These are phyloP conservation scores for Uloborus diversus DNA, from an alignment of 1,140 invertebrate genomes.

Conservation along the genomic window DNA sequence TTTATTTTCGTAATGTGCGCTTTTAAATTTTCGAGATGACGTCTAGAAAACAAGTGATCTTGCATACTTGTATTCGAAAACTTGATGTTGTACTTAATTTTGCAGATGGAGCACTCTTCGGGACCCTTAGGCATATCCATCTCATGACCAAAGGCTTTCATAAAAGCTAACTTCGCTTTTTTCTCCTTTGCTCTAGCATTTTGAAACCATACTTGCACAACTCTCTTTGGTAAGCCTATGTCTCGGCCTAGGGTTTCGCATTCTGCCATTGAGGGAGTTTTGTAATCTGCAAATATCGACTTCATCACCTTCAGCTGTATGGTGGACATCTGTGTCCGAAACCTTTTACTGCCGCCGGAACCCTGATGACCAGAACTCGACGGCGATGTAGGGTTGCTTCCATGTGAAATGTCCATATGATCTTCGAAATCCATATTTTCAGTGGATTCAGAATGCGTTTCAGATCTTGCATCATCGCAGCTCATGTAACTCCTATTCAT, in stretches of 20 bases:
- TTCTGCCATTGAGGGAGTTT: constrained; percentile 97
- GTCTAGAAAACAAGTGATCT: constrained; percentile 92
- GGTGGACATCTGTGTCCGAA: constrained; percentile 86
- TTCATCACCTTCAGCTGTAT: constrained; percentile 95
- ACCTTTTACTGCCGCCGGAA: constrained; percentile 79
- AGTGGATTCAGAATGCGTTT: constrained; percentile 64
- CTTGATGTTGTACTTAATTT: constrained; percentile 90
- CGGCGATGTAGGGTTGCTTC: constrained; percentile 80
- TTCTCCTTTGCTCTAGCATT: constrained; percentile 99
- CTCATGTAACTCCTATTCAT: constrained; percentile 39
- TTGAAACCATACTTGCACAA: constrained; percentile 98
- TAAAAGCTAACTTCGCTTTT: constrained; percentile 79
- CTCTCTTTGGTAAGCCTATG: constrained; percentile 90
- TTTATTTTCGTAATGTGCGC: constrained; percentile 74
- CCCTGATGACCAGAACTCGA: constrained; percentile 41
- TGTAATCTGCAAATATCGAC: constrained; percentile 91
- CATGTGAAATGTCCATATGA: constrained; percentile 72
- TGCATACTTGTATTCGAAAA: constrained; percentile 79
- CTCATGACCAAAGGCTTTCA: constrained; percentile 70
- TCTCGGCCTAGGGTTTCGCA: constrained; percentile 93
- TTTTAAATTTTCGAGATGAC: constrained; percentile 83
- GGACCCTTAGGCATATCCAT: constrained; percentile 68
- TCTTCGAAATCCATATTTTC: constrained; percentile 64
- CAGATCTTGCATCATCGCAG: constrained; percentile 64
- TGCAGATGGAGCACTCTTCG: constrained; percentile 88